Conservation (phyloP, 2,113 vertebrate species). For the Mellivora capensis region DNA sequence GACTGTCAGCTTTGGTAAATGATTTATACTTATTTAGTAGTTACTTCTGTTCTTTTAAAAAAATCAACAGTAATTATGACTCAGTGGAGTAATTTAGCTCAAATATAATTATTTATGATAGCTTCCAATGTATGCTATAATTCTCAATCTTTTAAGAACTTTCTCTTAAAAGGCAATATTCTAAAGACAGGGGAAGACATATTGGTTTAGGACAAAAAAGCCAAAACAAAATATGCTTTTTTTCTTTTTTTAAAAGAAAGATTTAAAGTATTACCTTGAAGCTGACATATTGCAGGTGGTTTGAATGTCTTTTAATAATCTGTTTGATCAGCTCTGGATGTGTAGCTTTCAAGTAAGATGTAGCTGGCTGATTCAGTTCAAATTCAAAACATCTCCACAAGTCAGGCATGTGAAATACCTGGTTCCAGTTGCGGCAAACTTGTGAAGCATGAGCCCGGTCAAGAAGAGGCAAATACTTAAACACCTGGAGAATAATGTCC, state of each 20-base stretch:
- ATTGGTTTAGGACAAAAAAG: background rate
- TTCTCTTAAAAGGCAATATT: conserved; percentile 18
- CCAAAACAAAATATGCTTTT: background rate
- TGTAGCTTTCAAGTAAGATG: conserved; percentile 95
- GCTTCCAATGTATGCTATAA: background rate
- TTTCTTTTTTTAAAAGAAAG: background rate
- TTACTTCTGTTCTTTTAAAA: conserved; percentile 12
- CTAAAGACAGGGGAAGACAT: background rate
- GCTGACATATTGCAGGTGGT: conserved; percentile 97
- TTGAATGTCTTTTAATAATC: conserved; percentile 97
- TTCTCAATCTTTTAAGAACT: conserved; percentile 9
- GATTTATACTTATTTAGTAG: background rate
- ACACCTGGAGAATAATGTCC: conserved; percentile 93
- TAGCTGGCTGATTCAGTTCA: conserved; percentile 95
- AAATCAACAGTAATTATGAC: conserved; percentile 17
- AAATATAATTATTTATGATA: conserved; percentile 1
- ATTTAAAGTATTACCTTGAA: conserved; percentile 90
- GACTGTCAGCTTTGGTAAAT: background rate
- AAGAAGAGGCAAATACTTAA: conserved; percentile 94
- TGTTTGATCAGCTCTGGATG: conserved; percentile 98
- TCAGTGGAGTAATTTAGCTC: background rate
- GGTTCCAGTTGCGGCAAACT: conserved; percentile 94
- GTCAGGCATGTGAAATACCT: conserved; percentile 98
- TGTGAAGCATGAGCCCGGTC: conserved; percentile 95
- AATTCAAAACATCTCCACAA: conserved; percentile 98